phyloP scores from a whole-genome alignment of 2,797 vertebrate species.

The Rhinoraja longicauda region DNA sequence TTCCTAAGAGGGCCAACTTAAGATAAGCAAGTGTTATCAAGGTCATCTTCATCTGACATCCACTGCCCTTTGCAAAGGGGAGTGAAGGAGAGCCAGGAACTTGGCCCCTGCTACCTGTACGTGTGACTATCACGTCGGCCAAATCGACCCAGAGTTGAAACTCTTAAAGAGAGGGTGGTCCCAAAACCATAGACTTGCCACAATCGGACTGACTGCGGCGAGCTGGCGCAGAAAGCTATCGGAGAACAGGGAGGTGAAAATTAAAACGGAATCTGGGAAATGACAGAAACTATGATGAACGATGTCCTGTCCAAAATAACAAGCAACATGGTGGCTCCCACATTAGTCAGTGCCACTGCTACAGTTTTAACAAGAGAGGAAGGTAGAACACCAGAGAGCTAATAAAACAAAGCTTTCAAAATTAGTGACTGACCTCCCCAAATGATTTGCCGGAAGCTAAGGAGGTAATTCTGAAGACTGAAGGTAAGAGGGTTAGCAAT shows the following conservation, averaged over 20 bases:
- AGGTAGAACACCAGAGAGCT: not conserved
- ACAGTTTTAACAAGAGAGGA: not conserved
- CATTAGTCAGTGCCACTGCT: not conserved
- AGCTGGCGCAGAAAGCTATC: not conserved
- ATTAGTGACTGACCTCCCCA: not conserved
- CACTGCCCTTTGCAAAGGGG: not conserved
- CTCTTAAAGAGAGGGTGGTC: no score
- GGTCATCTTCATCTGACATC: not conserved
- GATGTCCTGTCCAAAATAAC: not conserved
- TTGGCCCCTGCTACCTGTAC: no score
- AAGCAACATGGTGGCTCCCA: not conserved
- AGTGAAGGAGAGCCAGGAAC: not conserved
- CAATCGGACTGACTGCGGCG: not conserved
- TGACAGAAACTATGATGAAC: not conserved
- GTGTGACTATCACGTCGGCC: not conserved
- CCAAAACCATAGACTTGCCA: not conserved
- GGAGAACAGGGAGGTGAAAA: not conserved
- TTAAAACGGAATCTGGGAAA: not conserved
- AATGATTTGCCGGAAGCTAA: not conserved
- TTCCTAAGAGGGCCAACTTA: not conserved
- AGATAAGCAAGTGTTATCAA: not conserved
- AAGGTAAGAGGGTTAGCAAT: not conserved
- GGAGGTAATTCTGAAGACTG: not conserved
- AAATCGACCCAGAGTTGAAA: not conserved
- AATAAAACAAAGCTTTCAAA: constrained; percentile 4